Base-by-base conservation (phyloP, 2,113 vertebrate species). In the Zootoca vivipara region DNA sequence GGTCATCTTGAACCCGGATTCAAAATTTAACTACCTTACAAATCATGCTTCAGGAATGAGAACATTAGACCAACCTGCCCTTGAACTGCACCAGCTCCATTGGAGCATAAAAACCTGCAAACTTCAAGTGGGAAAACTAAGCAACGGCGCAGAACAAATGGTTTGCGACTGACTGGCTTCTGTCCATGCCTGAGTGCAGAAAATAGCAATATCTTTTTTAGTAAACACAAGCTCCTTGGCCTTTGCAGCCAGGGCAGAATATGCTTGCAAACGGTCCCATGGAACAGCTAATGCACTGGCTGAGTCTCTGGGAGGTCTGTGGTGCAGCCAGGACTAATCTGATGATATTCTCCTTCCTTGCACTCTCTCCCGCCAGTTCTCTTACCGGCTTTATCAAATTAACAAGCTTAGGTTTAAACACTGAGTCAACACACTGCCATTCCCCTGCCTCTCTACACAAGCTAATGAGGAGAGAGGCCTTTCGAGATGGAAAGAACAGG, bases 181-280 rank as follows among this genome's bases (percentile, higher is more conserved):
- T 9, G 56, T 30, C 24, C 40, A 69, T 16, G 5, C 65, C 89
- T 73, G 88, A 90, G 91, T 83, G 91, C 92, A 93, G 90, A 70
- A 90, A 82, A 52, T 85, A 86, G 1, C 2, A 64, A 70, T 62
- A 89, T 94, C 13, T 81, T 85, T 90, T 67, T 79, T 73, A 74
- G 58, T 88, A 85, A 85, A 88, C 70, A 95, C 85, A 65, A 89
- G 7, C n/a, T 40, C n/a, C 70, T 40, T 5, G 5, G 35, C 88
- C 90, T 91, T 83, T 46, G 92, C 87, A 93, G 91, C 86, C 91
- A 93, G 92, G 94, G 93, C 86, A 82, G 94, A 93, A 90, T 83
- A 91, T 67, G 89, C 40, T 65, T 84, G n/a, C 89, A 92, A 93
- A 94, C 93, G 80, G 92, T 20, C 90, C 77, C 35, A 46, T 70